A percentile compares a stretch with the other conserved stretches of the same genome.
These are phyloP conservation scores for Siniperca obscura DNA, from an alignment of 2,797 vertebrate species.

Conservation along the genomic window DNA sequence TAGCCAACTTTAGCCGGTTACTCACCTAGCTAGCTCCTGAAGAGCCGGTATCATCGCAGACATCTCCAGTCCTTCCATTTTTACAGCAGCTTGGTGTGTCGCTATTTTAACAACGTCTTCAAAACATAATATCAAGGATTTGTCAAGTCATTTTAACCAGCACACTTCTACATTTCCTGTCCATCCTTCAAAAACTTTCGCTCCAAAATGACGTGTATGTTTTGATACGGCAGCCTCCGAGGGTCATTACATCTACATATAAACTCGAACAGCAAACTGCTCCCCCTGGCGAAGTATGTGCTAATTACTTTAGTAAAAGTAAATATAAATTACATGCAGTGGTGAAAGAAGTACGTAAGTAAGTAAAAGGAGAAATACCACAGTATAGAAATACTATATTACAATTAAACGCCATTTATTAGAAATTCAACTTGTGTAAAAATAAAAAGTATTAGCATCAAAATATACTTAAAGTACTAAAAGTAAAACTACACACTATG, in stretches of 20 bases:
- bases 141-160: not conserved
- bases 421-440: not conserved
- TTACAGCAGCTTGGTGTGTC: conserved; percentile 20
- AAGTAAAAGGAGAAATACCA: too few relatives aligned
- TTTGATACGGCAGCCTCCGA: conserved; percentile 67
- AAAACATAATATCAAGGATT: rapidly evolving
- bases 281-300: not conserved
- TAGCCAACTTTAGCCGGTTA: conserved; percentile 23
- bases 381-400: not conserved
- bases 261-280: not conserved
- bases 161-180: rapidly evolving
- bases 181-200: conserved; percentile 77
- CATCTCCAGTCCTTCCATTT: conserved; percentile 94
- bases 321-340: too few relatives aligned
- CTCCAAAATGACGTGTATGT: conserved; percentile 78
- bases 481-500: not conserved
- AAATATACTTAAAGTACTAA: not conserved
- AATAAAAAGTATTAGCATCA: not conserved
- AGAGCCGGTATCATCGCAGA: conserved; percentile 97
- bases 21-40: conserved; percentile 93
- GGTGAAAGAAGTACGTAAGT: not conserved
- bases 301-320: not conserved
- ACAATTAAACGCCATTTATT: not conserved
- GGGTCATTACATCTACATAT: not conserved
- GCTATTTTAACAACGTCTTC: not conserved